These are phyloP conservation scores for Poecile atricapillus DNA, from an alignment of 2,113 vertebrate species.

Conservation along the genomic window DNA sequence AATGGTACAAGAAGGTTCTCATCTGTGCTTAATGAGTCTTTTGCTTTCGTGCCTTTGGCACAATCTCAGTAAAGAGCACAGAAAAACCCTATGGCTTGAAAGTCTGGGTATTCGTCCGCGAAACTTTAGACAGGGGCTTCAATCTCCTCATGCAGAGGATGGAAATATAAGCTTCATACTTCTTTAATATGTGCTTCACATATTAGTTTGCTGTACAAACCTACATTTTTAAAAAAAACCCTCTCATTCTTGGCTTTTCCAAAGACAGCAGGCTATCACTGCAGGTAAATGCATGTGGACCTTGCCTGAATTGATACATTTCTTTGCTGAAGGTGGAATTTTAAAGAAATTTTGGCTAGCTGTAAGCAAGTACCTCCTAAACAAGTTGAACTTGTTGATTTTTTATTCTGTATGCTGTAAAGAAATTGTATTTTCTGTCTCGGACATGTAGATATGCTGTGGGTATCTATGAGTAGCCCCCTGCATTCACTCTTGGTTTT, in stretches of 20 bases:
- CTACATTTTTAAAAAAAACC: neutral
- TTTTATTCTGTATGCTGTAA: neutral
- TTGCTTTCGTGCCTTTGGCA: neutral
- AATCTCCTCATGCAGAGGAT: neutral
- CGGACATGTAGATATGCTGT: neutral
- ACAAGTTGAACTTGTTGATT: neutral
- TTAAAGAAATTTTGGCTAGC: neutral
- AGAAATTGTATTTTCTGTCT: neutral
- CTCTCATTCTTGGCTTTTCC: neutral
- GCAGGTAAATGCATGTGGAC: neutral
- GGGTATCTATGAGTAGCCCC: neutral
- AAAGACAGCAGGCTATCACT: neutral
- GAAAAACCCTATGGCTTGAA: neutral
- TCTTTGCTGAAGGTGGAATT: neutral
- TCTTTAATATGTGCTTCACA: neutral
- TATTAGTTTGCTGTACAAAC: neutral
- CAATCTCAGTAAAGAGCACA: neutral
- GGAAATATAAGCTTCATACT: neutral
- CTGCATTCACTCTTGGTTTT: neutral
- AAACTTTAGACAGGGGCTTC: neutral
- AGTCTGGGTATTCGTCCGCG: neutral
- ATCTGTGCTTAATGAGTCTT: slow-evolving; percentile 4
- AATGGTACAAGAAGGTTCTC: neutral
- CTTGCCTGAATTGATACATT: neutral
- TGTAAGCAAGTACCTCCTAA: neutral